A percentile compares a stretch with the other conserved stretches of the same genome.
These are phyloP conservation scores for Cotesia chilonis DNA, from an alignment of 1,140 invertebrate species.

Conservation along the genomic window DNA sequence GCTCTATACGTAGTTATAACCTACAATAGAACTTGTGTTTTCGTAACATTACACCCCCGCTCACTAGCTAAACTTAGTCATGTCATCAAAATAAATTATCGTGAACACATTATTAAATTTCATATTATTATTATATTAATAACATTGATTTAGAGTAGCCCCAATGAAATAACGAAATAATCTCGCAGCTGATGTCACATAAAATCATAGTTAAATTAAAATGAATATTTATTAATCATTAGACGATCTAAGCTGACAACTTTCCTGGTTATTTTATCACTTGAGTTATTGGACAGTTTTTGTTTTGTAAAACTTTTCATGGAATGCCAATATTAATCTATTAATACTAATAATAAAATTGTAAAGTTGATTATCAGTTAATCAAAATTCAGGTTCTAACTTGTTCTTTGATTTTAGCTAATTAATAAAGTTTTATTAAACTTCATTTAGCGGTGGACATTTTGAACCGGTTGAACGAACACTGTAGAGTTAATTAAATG, in stretches of 20 bases:
- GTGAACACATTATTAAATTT: too few relatives aligned
- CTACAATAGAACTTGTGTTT: conserved; percentile 22
- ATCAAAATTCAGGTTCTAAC: not conserved
- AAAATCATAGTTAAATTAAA: too few relatives aligned
- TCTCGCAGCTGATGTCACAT: too few relatives aligned
- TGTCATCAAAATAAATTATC: conserved; percentile 7
- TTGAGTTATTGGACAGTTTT: too few relatives aligned
- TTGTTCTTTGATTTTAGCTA: not conserved
- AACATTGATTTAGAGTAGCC: conserved; percentile 10
- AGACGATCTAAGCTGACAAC: too few relatives aligned
- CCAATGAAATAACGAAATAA: too few relatives aligned
- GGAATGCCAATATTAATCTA: too few relatives aligned
- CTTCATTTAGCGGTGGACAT: not conserved
- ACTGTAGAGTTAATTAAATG: conserved; percentile 2
- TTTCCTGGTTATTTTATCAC: too few relatives aligned
- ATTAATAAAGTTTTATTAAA: conserved; percentile 4
- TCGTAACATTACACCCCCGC: conserved; percentile 6
- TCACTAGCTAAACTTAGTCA: not conserved
- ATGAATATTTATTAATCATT: too few relatives aligned
- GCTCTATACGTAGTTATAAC: conserved; percentile 21
- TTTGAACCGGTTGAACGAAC: conserved; percentile 13
- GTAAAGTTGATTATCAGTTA: not conserved
- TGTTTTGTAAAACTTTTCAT: too few relatives aligned
- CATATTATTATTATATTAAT: too few relatives aligned
- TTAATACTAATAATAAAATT: too few relatives aligned